Percentiles rank a stretch among this genome's conserved stretches.
These are phyloP conservation scores for Platynereis dumerilii DNA, from an alignment of 2,888 invertebrate genomes.

Conservation along the genomic window DNA sequence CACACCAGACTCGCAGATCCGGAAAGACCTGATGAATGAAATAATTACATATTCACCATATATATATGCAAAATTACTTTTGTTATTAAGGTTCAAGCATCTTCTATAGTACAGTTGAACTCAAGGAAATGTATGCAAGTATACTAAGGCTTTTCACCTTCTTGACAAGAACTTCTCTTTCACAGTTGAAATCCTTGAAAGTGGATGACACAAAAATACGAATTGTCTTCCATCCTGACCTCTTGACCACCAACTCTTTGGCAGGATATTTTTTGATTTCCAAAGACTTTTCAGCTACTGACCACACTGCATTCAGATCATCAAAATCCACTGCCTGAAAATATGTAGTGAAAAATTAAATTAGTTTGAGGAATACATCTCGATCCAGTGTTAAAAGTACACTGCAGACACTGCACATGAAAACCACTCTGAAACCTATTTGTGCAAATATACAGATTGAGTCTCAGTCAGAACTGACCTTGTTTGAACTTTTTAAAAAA, in stretches of 20 bases:
- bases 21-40: conserved; percentile 44
- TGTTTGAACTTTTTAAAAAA: no score
- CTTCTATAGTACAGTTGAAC: no score
- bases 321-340: conserved; percentile 18
- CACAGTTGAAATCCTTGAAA: conserved; percentile 60
- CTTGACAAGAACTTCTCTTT: conserved; percentile 60
- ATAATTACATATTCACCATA: no score
- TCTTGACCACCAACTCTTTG: conserved; percentile 21
- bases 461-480: no score
- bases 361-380: conserved; percentile 12
- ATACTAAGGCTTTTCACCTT: no score
- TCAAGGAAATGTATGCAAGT: no score
- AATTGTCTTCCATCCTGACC: conserved; percentile 54
- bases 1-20: conserved; percentile 46
- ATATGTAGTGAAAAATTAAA: conserved; percentile 20
- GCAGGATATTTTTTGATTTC: conserved; percentile 8
- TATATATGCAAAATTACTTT: no score
- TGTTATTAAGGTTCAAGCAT: no score
- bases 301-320: conserved; percentile 13
- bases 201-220: conserved; percentile 62
- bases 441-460: no score
- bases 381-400: no score
- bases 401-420: no score
- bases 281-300: conserved; percentile 1
- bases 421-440: no score